Evolutionary conservation across 1,140 invertebrate genomes (phyloP).

Genomic region (Zaprionus vittiger): DNA sequence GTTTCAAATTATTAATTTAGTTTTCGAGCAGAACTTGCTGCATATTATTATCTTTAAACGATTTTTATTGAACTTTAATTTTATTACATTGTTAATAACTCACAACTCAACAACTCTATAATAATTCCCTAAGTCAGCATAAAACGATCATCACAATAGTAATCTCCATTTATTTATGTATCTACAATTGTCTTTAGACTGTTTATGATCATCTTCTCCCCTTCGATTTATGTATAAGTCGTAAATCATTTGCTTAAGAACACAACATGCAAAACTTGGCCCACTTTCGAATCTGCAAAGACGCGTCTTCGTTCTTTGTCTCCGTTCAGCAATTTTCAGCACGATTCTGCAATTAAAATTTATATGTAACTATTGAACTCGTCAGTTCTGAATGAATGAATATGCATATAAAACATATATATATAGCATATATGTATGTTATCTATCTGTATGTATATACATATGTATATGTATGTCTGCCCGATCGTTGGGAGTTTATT

Average conservation of each 20-base stretch:
- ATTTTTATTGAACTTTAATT: background rate
- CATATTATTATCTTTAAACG: too few relatives aligned
- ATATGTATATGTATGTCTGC: constrained; percentile 22
- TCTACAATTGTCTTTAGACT: constrained; percentile 45
- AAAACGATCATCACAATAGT: background rate
- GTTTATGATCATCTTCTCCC: constrained; percentile 11
- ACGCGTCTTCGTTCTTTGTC: constrained; percentile 15
- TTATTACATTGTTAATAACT: background rate
- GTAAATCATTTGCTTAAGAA: constrained; percentile 62
- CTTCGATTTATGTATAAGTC: constrained; percentile 30
- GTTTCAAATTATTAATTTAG: too few relatives aligned
- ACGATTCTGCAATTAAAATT: constrained; percentile 80
- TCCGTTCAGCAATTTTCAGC: constrained; percentile 36
- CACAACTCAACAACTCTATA: background rate
- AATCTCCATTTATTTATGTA: constrained; percentile 13
- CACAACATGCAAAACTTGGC: constrained; percentile 60
- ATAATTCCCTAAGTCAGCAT: background rate
- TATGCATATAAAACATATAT: constrained; percentile 3
- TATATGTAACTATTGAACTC: constrained; percentile 81
- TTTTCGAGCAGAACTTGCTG: too few relatives aligned
- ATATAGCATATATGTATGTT: background rate
- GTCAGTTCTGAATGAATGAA: constrained; percentile 65
- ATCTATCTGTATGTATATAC: too few relatives aligned
- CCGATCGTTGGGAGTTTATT: constrained; percentile 34
- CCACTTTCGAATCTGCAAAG: constrained; percentile 55